These are phyloP conservation scores for Umimayanthus kanabou DNA, from an alignment of 92 coral and sea anemone species.

Conservation along the genomic window DNA sequence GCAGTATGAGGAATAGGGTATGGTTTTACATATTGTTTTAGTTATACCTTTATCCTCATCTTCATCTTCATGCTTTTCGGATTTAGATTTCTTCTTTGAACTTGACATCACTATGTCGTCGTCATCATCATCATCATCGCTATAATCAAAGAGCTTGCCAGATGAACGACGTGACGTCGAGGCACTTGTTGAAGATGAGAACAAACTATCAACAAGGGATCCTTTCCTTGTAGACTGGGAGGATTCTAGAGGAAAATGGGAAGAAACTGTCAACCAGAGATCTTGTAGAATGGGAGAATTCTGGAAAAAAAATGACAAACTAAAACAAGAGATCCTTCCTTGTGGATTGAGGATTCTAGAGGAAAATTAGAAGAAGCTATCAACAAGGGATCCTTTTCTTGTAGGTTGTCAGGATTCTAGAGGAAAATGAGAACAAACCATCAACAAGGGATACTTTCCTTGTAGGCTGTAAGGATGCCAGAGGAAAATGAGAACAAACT, in stretches of 20 bases:
- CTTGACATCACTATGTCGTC: constrained; percentile 25
- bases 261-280: neutral
- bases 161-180: constrained; percentile 23
- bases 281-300: neutral
- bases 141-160: constrained; percentile 20
- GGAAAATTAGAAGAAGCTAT: no score
- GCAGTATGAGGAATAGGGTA: no score
- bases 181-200: constrained; percentile 22
- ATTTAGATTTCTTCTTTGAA: constrained; percentile 16
- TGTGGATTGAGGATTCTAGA: neutral
- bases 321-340: no score
- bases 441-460: no score
- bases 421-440: no score
- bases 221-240: constrained; percentile 12
- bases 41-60: neutral
- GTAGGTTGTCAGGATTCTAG: no score
- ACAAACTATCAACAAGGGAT: constrained; percentile 38
- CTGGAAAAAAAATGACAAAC: neutral
- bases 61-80: neutral
- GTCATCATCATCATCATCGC: constrained; percentile 35
- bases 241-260: neutral
- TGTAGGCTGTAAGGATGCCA: no score
- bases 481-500: neutral
- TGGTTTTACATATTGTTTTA: no score
- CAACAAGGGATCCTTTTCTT: no score